Evolutionary conservation across 2,797 vertebrate genomes (phyloP), one percentile per base, ranked within the genome.

Genomic region (Chelidonichthys spinosus): DNA sequence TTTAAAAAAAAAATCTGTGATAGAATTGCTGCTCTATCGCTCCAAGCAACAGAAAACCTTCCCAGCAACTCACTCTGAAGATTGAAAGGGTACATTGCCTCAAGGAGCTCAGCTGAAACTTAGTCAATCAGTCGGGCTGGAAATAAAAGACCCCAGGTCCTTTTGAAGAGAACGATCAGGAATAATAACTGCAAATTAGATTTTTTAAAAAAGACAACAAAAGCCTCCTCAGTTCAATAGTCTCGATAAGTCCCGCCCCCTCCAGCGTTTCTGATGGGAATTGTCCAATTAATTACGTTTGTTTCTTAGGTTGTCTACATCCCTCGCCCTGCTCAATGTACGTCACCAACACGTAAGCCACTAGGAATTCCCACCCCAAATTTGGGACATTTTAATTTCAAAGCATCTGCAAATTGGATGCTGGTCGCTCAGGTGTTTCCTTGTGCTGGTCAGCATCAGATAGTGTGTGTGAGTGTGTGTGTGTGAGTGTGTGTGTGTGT

Each of bases 21-120:
- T 69, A 56, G 67, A 72, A 79, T 87, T 84, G 72, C 53, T 43
- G 67, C 49, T 18, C 63, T 61, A 68, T 74, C 8, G 17, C 74
- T 78, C 47, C 42, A 4, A 71, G 75, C 75, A 52, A 80, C 69
- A 13, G 9, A n/a, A 70, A 53, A 78, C 72, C 69, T 69, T 8
- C 63, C 55, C 46, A 63, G 36, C 37, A 13, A 36, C 44, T 73
- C 32, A 0, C 40, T 61, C 40, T 67, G 65, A 76, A 64, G 63
- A 63, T 76, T 64, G 4, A 60, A 74, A 81, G 65, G 25, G 53
- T 72, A n/a, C 18, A 36, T n/a, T 25, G 0, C 37, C 39, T 64
- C 47, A 13, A 11, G 54, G 40, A 66, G 64, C 39, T 15, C 5
- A 6, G 32, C 1, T 4, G 44, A 56, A 69, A 75, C 44, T 17